Conservation (phyloP, 2,888 invertebrate genomes). For the Spisula subtruncata region DNA sequence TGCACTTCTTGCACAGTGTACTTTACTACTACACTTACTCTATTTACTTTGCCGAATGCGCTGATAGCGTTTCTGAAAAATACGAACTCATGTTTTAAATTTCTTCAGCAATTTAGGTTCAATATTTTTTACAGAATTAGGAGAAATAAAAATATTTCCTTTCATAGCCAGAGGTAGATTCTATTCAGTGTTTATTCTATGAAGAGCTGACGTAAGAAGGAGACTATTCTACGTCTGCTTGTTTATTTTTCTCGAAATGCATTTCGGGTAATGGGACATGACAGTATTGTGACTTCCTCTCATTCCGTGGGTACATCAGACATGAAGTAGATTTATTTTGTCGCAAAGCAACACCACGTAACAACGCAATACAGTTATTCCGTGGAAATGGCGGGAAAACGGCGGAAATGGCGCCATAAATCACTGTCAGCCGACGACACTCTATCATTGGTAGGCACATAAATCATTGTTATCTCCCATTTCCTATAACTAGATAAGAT, state of each 20-base stretch:
- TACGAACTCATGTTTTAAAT: too few relatives aligned
- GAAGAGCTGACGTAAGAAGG: neutral
- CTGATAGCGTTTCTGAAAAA: too few relatives aligned
- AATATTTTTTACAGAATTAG: too few relatives aligned
- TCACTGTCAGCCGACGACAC: constrained; percentile 49
- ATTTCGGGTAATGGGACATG: neutral
- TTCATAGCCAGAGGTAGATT: neutral
- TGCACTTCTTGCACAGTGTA: too few relatives aligned
- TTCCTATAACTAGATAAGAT: constrained; percentile 53
- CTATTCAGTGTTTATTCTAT: neutral
- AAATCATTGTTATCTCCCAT: constrained; percentile 48
- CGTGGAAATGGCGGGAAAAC: constrained; percentile 28
- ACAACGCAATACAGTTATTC: constrained; percentile 14
- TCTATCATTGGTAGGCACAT: constrained; percentile 36
- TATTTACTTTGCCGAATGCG: too few relatives aligned
- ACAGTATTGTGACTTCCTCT: neutral
- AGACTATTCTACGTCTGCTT: neutral
- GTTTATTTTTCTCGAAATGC: neutral
- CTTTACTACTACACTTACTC: too few relatives aligned
- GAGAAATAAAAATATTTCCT: neutral
- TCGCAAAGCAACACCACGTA: neutral
- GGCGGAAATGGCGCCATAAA: constrained; percentile 44
- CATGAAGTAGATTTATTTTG: neutral
- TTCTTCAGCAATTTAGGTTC: too few relatives aligned
- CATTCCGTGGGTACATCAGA: constrained; percentile 5